Conservation (phyloP, 2,888 invertebrate species). For the Pyrrhosoma nymphula region DNA sequence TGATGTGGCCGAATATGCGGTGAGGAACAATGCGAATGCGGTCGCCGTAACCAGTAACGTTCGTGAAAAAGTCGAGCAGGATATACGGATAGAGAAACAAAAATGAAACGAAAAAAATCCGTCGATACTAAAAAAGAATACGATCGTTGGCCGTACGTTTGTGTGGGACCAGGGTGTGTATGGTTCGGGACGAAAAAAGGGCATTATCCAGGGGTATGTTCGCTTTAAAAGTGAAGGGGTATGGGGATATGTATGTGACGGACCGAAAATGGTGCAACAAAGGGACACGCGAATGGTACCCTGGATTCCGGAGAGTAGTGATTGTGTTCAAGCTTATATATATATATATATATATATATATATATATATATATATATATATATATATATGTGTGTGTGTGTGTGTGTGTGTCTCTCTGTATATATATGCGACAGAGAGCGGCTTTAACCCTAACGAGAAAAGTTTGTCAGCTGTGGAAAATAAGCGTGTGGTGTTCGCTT, state of each 20-base stretch:
- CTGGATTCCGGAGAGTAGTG: neutral
- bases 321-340: neutral
- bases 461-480: neutral
- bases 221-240: neutral
- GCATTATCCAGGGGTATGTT: neutral
- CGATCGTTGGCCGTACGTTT: neutral
- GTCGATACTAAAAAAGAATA: neutral
- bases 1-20: neutral
- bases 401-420: neutral
- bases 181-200: neutral
- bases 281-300: neutral
- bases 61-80: neutral
- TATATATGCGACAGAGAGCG: neutral
- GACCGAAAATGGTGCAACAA: neutral
- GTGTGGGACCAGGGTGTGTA: too few species aligned
- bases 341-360: too few species aligned
- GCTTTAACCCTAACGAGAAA: constrained; percentile 23
- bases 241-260: neutral
- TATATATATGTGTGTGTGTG: too few species aligned
- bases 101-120: neutral
- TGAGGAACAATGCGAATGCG: neutral
- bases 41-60: neutral
- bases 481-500: neutral
- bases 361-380: too few species aligned
- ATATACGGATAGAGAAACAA: neutral